These are phyloP conservation scores for Monodelphis domestica DNA, from an alignment of 2,797 vertebrate species.

Conservation along the genomic window DNA sequence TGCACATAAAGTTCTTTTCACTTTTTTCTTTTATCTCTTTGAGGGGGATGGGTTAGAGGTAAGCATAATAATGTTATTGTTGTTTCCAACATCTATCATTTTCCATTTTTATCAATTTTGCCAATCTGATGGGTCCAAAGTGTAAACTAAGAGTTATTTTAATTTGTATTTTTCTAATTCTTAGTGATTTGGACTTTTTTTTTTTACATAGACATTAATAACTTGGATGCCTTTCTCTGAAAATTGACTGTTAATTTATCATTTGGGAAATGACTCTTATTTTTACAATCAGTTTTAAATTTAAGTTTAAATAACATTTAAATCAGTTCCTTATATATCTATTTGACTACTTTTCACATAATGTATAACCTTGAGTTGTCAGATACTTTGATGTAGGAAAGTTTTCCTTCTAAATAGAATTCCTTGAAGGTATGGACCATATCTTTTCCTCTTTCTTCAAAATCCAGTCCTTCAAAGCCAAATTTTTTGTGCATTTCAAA, in stretches of 20 bases:
- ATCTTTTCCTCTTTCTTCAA: neutral
- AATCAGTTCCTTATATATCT: neutral
- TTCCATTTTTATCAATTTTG: neutral
- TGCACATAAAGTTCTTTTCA: neutral
- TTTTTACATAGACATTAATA: neutral
- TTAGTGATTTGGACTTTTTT: neutral
- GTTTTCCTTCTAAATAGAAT: neutral
- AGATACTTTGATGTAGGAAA: neutral
- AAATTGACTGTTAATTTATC: neutral
- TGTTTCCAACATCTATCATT: neutral
- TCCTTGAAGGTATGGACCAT: neutral
- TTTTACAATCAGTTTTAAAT: too few species aligned
- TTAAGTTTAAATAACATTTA: too few species aligned
- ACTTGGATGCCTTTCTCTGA: neutral
- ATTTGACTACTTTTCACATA: neutral
- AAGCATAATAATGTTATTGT: neutral
- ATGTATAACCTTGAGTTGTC: neutral
- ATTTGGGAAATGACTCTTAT: neutral
- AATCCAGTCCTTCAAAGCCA: neutral
- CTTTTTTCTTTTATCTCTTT: neutral
- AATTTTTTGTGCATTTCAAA: neutral
- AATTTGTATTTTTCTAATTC: neutral
- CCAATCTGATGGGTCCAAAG: neutral
- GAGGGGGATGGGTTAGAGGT: neutral
- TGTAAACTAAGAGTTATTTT: neutral